phyloP scores from a whole-genome alignment of 23 tunicate species.

The Styela plicata region DNA sequence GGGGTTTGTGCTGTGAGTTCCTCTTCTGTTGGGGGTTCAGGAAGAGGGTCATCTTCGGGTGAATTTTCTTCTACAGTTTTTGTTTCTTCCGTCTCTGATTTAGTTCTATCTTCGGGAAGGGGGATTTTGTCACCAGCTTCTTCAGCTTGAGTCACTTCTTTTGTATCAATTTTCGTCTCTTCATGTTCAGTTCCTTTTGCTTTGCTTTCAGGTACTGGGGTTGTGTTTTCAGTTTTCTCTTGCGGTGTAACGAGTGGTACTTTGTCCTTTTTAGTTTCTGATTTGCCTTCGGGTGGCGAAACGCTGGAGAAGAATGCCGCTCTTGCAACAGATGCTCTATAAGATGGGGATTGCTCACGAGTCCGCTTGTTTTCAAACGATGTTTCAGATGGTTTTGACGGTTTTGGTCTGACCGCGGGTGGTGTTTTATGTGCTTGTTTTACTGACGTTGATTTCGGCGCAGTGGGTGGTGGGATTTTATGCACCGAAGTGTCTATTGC shows the following conservation, averaged over 20 bases:
- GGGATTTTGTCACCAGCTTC: neutral
- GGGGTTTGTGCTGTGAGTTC: neutral
- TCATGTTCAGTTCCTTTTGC: neutral
- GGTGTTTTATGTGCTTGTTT: slow-evolving; percentile 8
- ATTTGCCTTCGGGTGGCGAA: neutral
- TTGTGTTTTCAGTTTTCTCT: neutral
- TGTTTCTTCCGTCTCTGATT: neutral
- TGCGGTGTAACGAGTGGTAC: neutral
- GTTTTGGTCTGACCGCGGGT: slow-evolving; percentile 17
- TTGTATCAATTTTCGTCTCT: slow-evolving; percentile 1
- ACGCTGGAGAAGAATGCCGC: slow-evolving; percentile 62
- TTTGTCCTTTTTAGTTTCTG: slow-evolving; percentile 8
- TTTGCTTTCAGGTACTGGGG: neutral
- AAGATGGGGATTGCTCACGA: slow-evolving; percentile 27
- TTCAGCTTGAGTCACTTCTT: neutral
- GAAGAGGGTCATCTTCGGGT: neutral
- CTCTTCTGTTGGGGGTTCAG: neutral
- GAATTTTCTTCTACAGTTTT: neutral
- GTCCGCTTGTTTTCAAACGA: slow-evolving; percentile 9
- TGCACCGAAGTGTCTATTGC: neutral
- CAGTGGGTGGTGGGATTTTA: slow-evolving; percentile 15
- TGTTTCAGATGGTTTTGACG: neutral
- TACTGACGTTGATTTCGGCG: neutral
- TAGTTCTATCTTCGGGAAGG: neutral
- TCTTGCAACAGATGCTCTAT: slow-evolving; percentile 41